These are phyloP conservation scores for Parapsyche elsis DNA, from an alignment of 1,140 invertebrate genomes.

Conservation along the genomic window DNA sequence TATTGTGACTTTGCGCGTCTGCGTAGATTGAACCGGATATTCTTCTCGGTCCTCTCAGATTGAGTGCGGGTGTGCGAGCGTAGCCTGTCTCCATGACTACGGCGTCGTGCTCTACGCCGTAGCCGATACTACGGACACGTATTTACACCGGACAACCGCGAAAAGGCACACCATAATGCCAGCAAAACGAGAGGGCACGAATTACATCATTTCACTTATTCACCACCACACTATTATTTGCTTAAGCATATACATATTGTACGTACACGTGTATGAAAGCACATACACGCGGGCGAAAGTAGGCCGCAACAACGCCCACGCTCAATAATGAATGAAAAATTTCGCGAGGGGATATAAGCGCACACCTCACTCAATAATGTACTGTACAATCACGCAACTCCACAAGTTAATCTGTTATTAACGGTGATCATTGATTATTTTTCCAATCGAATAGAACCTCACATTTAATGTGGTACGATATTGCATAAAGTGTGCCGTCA, in stretches of 20 bases:
- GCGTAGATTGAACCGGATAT: not conserved
- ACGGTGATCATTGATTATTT: no score
- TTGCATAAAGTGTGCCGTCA: no score
- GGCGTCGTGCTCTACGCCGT: constrained; percentile 49
- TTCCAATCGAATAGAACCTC: no score
- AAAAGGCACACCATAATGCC: constrained; percentile 31
- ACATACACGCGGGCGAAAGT: not conserved
- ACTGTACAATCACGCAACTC: no score
- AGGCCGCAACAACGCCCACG: not conserved
- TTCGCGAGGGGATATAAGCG: no score
- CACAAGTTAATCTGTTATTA: no score
- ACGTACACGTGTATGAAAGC: not conserved
- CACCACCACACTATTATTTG: not conserved
- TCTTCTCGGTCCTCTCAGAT: constrained; percentile 32
- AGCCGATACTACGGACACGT: constrained; percentile 3
- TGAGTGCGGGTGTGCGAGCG: constrained; percentile 24
- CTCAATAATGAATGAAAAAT: not conserved
- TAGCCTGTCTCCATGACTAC: constrained; percentile 45
- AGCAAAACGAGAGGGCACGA: not conserved
- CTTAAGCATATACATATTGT: not conserved
- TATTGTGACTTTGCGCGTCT: not conserved
- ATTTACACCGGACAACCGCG: constrained; percentile 36
- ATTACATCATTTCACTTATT: constrained; percentile 1
- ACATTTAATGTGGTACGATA: no score
- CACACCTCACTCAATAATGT: no score